Conservation (phyloP, 2,888 invertebrate genomes). For the Tiphia femorata region DNA sequence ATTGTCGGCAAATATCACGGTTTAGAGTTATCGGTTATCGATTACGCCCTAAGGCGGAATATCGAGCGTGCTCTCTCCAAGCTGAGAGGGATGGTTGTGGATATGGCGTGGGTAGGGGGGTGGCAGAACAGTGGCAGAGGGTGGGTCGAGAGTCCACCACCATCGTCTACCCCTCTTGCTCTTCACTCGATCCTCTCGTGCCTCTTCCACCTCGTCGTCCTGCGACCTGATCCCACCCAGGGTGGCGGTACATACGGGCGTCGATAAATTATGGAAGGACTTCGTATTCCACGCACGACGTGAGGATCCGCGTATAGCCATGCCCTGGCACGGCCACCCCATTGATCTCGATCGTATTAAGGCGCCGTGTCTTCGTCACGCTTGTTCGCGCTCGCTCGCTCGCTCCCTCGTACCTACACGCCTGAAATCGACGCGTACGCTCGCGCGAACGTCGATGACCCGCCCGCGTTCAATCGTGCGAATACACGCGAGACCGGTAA, state of each 20-base stretch:
- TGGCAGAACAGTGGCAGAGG: too few species aligned
- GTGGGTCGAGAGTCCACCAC: too few species aligned
- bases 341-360: conserved; percentile 45
- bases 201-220: neutral
- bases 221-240: too few species aligned
- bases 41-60: conserved; percentile 40
- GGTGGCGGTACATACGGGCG: conserved; percentile 22
- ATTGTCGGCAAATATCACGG: conserved; percentile 5
- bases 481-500: too few species aligned
- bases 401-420: conserved; percentile 12
- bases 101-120: too few species aligned
- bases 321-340: conserved; percentile 31
- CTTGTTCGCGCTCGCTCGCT: conserved; percentile 17
- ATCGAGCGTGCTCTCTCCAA: too few species aligned
- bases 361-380: conserved; percentile 11
- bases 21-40: conserved; percentile 44
- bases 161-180: neutral
- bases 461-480: neutral
- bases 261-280: conserved; percentile 49
- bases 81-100: too few species aligned
- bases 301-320: conserved; percentile 28
- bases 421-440: too few species aligned
- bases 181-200: neutral
- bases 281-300: conserved; percentile 45
- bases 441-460: neutral